phyloP scores from a whole-genome alignment of 2,113 vertebrate genomes.

The Eclectus roratus region DNA sequence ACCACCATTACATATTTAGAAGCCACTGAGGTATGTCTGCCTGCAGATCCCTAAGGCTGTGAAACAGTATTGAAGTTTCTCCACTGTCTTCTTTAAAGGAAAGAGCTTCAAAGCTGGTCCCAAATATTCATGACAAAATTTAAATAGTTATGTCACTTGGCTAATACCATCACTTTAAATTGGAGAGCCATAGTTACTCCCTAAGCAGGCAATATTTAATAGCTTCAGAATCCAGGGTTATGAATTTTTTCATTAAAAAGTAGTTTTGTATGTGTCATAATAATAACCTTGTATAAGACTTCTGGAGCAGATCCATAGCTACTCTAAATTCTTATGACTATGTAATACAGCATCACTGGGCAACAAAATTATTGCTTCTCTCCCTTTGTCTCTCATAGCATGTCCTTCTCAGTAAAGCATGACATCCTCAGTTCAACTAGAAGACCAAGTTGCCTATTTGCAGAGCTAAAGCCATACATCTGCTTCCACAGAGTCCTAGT shows the following conservation, averaged over 20 bases:
- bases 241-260: slow-evolving; percentile 42
- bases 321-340: not conserved
- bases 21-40: not conserved
- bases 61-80: not conserved
- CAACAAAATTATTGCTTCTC: not conserved
- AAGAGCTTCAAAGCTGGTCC: slow-evolving; percentile 37
- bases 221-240: not conserved
- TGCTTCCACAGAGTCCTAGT: not conserved
- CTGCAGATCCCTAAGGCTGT: not conserved
- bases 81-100: not conserved
- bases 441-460: not conserved
- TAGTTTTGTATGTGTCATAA: not conserved
- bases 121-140: slow-evolving; percentile 1
- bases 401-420: not conserved
- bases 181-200: not conserved
- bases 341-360: not conserved
- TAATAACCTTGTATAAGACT: not conserved
- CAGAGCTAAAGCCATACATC: not conserved
- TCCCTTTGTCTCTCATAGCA: not conserved
- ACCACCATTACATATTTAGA: not conserved
- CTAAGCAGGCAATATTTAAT: not conserved
- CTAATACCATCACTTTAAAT: not conserved
- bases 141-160: not conserved
- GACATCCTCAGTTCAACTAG: not conserved
- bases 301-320: not conserved